Conservation (phyloP, 2,888 invertebrate genomes). For the Tanytarsus gracilentus region DNA sequence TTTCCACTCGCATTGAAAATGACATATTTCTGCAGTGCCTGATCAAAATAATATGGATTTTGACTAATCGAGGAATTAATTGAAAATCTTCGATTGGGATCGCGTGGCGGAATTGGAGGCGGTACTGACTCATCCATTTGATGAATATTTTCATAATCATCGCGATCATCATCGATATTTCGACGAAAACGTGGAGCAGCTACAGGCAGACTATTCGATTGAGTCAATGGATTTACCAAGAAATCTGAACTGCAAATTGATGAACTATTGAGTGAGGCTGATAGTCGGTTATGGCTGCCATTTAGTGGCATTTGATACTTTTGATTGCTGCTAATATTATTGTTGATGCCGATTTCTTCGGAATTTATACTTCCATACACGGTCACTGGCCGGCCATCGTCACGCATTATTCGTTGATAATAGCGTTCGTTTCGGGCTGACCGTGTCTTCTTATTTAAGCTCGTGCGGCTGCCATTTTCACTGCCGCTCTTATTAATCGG, state of each 20-base stretch:
- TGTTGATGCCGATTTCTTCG: too few species aligned
- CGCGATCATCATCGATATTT: conserved; percentile 38
- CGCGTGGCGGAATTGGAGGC: conserved; percentile 72
- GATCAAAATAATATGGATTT: conserved; percentile 24
- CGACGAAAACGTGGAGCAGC: neutral
- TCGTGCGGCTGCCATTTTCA: conserved; percentile 53
- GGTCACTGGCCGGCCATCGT: conserved; percentile 37
- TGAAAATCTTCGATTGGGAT: conserved; percentile 53
- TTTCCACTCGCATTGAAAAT: conserved; percentile 34
- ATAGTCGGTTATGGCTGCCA: conserved; percentile 16
- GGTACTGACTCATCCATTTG: conserved; percentile 46
- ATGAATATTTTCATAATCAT: conserved; percentile 32
- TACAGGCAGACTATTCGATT: conserved; percentile 13
- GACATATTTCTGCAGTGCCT: conserved; percentile 23
- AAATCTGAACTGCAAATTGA: conserved; percentile 26
- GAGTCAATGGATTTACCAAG: neutral
- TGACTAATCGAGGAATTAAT: conserved; percentile 38
- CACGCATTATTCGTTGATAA: conserved; percentile 62
- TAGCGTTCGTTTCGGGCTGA: conserved; percentile 73
- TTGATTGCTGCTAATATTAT: too few species aligned
- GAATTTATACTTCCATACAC: conserved; percentile 40
- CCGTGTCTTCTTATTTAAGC: conserved; percentile 55
- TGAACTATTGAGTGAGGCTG: conserved; percentile 19
- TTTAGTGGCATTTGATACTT: conserved; percentile 22
- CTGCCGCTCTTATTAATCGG: conserved; percentile 59